Evolutionary conservation across 2,888 invertebrate genomes (phyloP), one percentile per base, ranked within the genome.

Genomic region (Loripinus fragilis): DNA sequence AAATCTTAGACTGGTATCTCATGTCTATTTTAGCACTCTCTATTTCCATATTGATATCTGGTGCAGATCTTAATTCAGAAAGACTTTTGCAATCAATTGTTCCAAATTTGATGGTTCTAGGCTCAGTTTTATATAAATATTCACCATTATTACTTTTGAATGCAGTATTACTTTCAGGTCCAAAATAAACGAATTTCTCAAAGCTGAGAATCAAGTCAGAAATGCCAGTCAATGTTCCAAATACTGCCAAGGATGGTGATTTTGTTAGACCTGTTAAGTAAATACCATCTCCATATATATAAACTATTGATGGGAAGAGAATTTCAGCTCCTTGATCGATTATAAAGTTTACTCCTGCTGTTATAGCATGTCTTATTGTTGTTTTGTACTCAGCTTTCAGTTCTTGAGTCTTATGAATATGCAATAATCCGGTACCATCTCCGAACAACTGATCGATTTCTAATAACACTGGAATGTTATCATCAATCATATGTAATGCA

Each of bases 271-370:
- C 83, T n/a, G 41, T 35, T 38, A 86, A 52, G 12, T 48, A 33
- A 10, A 86, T 85, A 35, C 89, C 89, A 48, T 76, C 81, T n/a
- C 90, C 90, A 76, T 89, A 89, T 1, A 89, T 67, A 74, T 88
- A 89, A 0, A 81, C 67, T 20, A 85, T 85, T 10, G 87, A 80
- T 35, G 90, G 88, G n/a, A 89, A 74, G 35, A 85, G 74, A 1
- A 87, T 66, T 66, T 89, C 88, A 8, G 82, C 83, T 8, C 76
- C 80, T 23, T 78, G 71, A 76, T 89, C 89, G 10, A 84, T 38
- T 41, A 85, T 85, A 50, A 90, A 82, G 76, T 89, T 90, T 20
- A 89, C 83, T 25, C 87, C 88, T 5, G 89, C 78, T 5, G 85
- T 76, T 69, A 89, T 86, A 15, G 88, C 87, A 65, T 87, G 86